Conservation (phyloP, 1,140 invertebrate genomes). For the Ceratina australensis region DNA sequence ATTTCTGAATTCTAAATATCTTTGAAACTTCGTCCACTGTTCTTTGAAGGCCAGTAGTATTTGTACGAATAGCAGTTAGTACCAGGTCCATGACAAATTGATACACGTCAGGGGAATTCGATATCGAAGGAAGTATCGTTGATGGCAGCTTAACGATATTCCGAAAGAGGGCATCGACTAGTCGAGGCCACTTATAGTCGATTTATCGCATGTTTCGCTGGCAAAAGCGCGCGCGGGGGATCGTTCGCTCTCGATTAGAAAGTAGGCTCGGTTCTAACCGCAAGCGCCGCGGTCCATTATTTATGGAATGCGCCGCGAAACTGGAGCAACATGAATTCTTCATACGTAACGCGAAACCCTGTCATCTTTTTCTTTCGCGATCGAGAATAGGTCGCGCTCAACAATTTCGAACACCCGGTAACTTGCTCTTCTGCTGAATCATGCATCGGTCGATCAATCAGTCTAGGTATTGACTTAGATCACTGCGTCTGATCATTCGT, state of each 20-base stretch:
- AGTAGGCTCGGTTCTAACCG: constrained; percentile 45
- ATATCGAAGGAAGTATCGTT: no score
- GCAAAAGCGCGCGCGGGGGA: not conserved
- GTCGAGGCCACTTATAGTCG: constrained; percentile 56
- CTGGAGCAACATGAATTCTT: constrained; percentile 59
- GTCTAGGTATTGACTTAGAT: no score
- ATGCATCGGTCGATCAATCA: constrained; percentile 59
- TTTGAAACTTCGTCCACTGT: no score
- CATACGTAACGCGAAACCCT: constrained; percentile 28
- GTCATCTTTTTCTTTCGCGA: constrained; percentile 40
- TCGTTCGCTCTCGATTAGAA: constrained; percentile 26
- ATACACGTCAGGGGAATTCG: no score
- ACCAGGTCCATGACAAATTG: no score
- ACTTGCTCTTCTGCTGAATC: constrained; percentile 54
- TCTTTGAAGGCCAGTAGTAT: no score
- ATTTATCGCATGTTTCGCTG: constrained; percentile 9
- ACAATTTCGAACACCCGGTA: constrained; percentile 33
- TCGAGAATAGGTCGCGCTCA: constrained; percentile 13
- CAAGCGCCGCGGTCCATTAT: constrained; percentile 49
- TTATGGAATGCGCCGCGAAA: constrained; percentile 51
- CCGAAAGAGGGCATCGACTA: constrained; percentile 59
- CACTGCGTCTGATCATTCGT: no score
- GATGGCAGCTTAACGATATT: not conserved
- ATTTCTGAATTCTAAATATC: constrained; percentile 23
- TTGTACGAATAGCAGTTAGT: no score